Percentiles rank a stretch among this genome's conserved stretches.
phyloP scores from a whole-genome alignment of 2,797 vertebrate species.

The Chrosomus eos region DNA sequence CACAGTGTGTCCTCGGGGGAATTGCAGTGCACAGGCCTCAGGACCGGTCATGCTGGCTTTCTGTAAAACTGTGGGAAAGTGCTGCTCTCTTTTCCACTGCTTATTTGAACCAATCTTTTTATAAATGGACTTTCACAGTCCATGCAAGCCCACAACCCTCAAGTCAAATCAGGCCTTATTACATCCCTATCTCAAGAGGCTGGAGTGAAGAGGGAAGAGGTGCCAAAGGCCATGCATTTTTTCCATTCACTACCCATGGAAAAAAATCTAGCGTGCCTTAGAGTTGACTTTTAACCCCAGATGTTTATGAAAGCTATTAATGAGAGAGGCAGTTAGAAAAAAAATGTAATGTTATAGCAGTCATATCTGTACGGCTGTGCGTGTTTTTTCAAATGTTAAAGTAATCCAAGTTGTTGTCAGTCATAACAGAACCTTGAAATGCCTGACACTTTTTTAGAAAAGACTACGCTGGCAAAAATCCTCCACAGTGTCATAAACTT shows the following conservation, averaged over 20 bases:
- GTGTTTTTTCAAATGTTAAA: constrained; percentile 17
- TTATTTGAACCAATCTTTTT: constrained; percentile 78
- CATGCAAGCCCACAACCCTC: constrained; percentile 58
- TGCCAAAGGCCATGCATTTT: constrained; percentile 73
- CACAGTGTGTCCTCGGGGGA: constrained; percentile 69
- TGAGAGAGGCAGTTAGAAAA: constrained; percentile 34
- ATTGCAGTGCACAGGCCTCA: constrained; percentile 75
- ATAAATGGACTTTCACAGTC: constrained; percentile 80
- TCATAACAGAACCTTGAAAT: constrained; percentile 39
- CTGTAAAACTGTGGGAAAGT: constrained; percentile 81
- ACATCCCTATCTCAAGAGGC: constrained; percentile 77
- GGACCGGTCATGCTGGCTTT: constrained; percentile 68
- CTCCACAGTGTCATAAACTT: constrained; percentile 19
- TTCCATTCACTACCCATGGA: constrained; percentile 74
- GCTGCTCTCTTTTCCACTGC: constrained; percentile 73
- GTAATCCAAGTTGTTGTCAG: constrained; percentile 33
- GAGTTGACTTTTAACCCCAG: constrained; percentile 62
- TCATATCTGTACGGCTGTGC: constrained; percentile 28
- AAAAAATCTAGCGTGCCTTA: constrained; percentile 62
- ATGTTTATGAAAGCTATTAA: constrained; percentile 68
- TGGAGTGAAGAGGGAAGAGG: constrained; percentile 68
- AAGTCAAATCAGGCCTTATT: constrained; percentile 74
- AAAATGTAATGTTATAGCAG: constrained; percentile 24
- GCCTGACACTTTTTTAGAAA: constrained; percentile 22
- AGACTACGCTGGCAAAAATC: constrained; percentile 19